A percentile compares a stretch with the other conserved stretches of the same genome.
Conservation (phyloP, 1,140 invertebrate species). For the Eurosta solidaginis region DNA sequence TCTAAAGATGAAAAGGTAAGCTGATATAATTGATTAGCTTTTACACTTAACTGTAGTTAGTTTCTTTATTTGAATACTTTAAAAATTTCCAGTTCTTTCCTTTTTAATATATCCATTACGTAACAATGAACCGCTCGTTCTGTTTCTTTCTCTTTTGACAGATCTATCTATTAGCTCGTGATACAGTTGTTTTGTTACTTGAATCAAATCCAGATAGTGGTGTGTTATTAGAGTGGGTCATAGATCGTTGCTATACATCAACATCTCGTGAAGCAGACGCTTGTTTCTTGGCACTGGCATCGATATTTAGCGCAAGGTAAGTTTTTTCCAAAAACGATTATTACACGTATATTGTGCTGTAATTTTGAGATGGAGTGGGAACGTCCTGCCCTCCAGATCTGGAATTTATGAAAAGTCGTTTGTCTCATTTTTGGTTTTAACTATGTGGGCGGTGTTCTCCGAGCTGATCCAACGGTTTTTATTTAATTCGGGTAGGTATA, state of each 20-base stretch:
- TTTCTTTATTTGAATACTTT: background rate
- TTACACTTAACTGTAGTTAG: background rate
- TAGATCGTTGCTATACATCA: conserved; percentile 96
- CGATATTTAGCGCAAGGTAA: conserved; percentile 94
- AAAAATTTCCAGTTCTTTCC: background rate
- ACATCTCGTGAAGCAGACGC: conserved; percentile 87
- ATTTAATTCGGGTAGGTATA: too few species aligned
- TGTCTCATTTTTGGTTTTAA: too few species aligned
- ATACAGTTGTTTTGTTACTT: conserved; percentile 90
- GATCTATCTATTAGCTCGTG: conserved; percentile 88
- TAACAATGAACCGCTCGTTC: background rate
- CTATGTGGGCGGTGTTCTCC: too few species aligned
- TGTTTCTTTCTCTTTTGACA: conserved; percentile 57
- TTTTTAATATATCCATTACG: background rate
- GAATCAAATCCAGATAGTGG: conserved; percentile 97
- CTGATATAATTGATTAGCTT: background rate
- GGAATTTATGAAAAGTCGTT: too few species aligned
- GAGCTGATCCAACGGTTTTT: too few species aligned
- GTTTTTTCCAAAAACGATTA: too few species aligned
- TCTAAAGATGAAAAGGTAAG: conserved; percentile 86
- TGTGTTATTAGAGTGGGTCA: conserved; percentile 93
- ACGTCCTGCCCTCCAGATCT: too few species aligned
- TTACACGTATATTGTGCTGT: too few species aligned
- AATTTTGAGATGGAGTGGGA: too few species aligned
- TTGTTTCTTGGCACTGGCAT: conserved; percentile 92